Evolutionary conservation across 2,888 invertebrate genomes (phyloP).

Genomic region (Muscina levida): DNA sequence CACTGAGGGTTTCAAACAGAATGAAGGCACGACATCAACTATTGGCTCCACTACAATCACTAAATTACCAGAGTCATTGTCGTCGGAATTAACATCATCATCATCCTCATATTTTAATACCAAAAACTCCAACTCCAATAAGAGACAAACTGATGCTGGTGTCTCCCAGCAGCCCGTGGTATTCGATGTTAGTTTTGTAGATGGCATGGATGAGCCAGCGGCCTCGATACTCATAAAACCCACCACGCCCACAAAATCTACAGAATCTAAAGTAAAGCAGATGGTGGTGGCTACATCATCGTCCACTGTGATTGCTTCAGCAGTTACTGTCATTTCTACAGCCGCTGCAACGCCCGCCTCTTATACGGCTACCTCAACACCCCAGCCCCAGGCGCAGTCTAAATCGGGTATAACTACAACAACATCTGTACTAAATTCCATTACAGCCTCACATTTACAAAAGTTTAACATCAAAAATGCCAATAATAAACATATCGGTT

Average conservation of each 20-base stretch:
- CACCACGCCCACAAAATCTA: slow-evolving; percentile 4
- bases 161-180: slow-evolving; percentile 52
- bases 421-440: not conserved
- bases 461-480: slow-evolving; percentile 6
- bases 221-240: slow-evolving; percentile 69
- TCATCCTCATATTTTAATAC: not conserved
- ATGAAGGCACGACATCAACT: slow-evolving; percentile 18
- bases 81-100: not conserved
- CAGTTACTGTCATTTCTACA: too few relatives aligned
- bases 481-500: not conserved
- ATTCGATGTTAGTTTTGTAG: slow-evolving; percentile 66
- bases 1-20: too few relatives aligned
- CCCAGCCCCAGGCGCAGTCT: too few relatives aligned
- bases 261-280: too few relatives aligned
- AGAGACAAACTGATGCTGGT: not conserved
- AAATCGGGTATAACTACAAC: too few relatives aligned
- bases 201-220: slow-evolving; percentile 66
- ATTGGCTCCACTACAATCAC: slow-evolving; percentile 64
- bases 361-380: not conserved
- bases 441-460: not conserved
- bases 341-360: not conserved
- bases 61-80: slow-evolving; percentile 47
- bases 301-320: not conserved
- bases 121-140: not conserved
- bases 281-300: not conserved